Conservation (phyloP, 2,797 vertebrate species). For the Tragopan temminckii region DNA sequence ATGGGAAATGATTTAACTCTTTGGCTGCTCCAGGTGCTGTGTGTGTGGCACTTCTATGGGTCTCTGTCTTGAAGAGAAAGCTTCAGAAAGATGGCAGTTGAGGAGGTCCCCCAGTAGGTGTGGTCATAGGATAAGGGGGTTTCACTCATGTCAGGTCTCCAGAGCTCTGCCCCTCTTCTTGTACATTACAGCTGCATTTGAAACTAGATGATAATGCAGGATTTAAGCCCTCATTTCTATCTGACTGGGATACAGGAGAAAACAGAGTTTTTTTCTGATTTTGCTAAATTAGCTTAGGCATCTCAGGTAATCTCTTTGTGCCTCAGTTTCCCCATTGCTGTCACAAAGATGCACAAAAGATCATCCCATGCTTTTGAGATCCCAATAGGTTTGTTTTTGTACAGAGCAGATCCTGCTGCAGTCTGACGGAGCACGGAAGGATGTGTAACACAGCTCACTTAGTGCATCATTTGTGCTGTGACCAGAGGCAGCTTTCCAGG, state of each 20-base stretch:
- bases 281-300: background rate
- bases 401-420: background rate
- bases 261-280: background rate
- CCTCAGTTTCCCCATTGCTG: accelerated
- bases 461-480: background rate
- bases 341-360: background rate
- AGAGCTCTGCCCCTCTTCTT: background rate
- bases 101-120: background rate
- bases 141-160: background rate
- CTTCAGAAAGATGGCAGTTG: background rate
- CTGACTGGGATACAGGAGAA: background rate
- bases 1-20: conserved; percentile 40
- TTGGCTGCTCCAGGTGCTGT: background rate
- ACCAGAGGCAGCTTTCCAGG: background rate
- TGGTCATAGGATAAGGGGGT: accelerated
- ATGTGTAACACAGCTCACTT: too few species aligned
- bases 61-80: background rate
- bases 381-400: background rate
- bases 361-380: background rate
- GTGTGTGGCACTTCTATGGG: background rate
- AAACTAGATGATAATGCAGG: accelerated
- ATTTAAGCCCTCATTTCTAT: background rate
- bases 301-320: accelerated
- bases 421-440: background rate
- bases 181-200: background rate